phyloP scores from a whole-genome alignment of 2,888 invertebrate genomes.

The Oligia latruncula region DNA sequence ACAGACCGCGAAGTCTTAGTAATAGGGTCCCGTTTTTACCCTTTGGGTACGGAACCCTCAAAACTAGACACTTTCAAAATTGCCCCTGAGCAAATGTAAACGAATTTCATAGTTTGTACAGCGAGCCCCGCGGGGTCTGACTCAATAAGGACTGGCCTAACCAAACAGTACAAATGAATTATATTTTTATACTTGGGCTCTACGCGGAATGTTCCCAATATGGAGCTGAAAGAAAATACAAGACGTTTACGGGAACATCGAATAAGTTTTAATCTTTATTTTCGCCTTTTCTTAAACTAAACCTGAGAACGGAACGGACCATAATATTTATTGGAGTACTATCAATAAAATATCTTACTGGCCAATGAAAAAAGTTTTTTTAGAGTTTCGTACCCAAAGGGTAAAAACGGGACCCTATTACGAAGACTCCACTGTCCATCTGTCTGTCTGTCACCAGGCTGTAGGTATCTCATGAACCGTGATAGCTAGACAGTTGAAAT shows the following conservation, averaged over 20 bases:
- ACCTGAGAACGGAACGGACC: neutral
- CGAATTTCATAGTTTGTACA: conserved; percentile 45
- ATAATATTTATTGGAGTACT: neutral
- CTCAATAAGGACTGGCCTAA: conserved; percentile 45
- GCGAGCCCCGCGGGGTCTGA: conserved; percentile 13
- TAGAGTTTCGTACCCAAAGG: too few relatives aligned
- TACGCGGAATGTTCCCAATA: conserved; percentile 43
- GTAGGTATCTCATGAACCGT: too few relatives aligned
- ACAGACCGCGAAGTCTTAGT: too few relatives aligned
- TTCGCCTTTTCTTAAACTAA: neutral
- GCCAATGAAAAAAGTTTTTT: neutral
- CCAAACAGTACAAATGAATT: conserved; percentile 45
- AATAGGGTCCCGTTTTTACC: too few relatives aligned
- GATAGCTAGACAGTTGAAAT: too few relatives aligned
- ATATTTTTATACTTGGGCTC: conserved; percentile 44
- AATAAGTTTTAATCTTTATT: conserved; percentile 43
- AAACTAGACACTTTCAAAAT: conserved; percentile 20
- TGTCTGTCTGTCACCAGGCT: too few relatives aligned
- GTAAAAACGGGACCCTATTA: too few relatives aligned
- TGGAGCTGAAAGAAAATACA: conserved; percentile 13
- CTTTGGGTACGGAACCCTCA: too few relatives aligned
- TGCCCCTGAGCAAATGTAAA: conserved; percentile 38
- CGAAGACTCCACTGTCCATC: too few relatives aligned
- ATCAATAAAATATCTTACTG: neutral
- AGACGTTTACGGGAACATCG: neutral